Conservation (phyloP, 2,797 vertebrate species). For the Hozukius guyotensis region DNA sequence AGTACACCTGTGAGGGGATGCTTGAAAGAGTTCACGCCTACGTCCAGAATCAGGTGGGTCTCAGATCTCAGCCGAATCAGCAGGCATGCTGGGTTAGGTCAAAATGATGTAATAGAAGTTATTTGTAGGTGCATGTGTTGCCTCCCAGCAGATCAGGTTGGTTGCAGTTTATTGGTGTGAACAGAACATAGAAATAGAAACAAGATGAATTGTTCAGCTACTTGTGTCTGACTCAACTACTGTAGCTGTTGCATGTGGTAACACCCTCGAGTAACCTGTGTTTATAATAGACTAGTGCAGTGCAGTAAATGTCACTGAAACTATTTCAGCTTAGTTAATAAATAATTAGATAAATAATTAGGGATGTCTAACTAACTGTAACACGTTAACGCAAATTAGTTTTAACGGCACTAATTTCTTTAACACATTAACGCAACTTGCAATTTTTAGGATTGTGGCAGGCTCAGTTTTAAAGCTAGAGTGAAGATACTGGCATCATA, state of each 20-base stretch:
- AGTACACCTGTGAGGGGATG: slow-evolving; percentile 97
- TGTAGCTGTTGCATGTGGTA: not conserved
- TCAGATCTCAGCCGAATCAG: not conserved
- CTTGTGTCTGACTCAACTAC: not conserved
- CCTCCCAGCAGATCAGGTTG: not conserved
- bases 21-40: slow-evolving; percentile 94
- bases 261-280: not conserved
- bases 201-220: not conserved
- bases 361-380: too few species aligned
- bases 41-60: slow-evolving; percentile 94
- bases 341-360: too few species aligned
- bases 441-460: too few species aligned
- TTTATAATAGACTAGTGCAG: not conserved
- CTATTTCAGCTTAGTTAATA: too few species aligned
- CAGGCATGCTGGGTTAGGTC: not conserved
- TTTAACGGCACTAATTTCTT: too few species aligned
- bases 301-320: not conserved
- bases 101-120: not conserved
- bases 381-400: too few species aligned
- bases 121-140: not conserved
- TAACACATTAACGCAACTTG: too few species aligned
- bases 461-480: too few species aligned
- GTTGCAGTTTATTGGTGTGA: not conserved
- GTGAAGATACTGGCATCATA: too few species aligned
- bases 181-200: not conserved